phyloP scores from a whole-genome alignment of 1,140 invertebrate genomes.

The Polyergus mexicanus region DNA sequence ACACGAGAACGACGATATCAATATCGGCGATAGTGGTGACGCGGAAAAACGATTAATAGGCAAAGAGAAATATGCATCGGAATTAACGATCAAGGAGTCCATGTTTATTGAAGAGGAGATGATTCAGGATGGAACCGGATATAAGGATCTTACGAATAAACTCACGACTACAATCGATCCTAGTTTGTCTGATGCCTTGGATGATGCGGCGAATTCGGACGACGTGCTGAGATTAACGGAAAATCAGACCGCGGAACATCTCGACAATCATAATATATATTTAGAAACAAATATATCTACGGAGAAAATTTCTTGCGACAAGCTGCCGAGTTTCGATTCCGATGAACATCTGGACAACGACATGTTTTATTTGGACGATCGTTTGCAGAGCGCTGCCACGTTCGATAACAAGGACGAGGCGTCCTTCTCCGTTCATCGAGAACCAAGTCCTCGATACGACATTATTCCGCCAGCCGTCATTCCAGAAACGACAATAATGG shows the following conservation, averaged over 20 bases:
- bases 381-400: background rate
- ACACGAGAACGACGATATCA: background rate
- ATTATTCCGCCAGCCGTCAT: background rate
- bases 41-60: background rate
- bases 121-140: background rate
- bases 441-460: background rate
- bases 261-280: conserved; percentile 4
- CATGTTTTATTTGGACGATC: conserved; percentile 45
- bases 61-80: background rate
- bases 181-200: conserved; percentile 20
- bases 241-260: background rate
- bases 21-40: background rate
- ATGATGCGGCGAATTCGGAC: conserved; percentile 1
- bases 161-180: conserved; percentile 29
- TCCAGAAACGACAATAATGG: background rate
- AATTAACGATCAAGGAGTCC: conserved; percentile 10
- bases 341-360: conserved; percentile 33
- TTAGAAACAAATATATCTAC: background rate
- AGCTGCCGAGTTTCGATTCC: conserved; percentile 28
- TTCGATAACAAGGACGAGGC: conserved; percentile 48
- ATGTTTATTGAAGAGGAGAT: conserved; percentile 43
- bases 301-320: conserved; percentile 30
- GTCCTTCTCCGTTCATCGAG: background rate
- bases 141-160: conserved; percentile 28
- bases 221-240: conserved; percentile 19